Percentiles rank a stretch among this genome's conserved stretches.
phyloP scores from a whole-genome alignment of 2,888 invertebrate species.

The Metellina segmentata region DNA sequence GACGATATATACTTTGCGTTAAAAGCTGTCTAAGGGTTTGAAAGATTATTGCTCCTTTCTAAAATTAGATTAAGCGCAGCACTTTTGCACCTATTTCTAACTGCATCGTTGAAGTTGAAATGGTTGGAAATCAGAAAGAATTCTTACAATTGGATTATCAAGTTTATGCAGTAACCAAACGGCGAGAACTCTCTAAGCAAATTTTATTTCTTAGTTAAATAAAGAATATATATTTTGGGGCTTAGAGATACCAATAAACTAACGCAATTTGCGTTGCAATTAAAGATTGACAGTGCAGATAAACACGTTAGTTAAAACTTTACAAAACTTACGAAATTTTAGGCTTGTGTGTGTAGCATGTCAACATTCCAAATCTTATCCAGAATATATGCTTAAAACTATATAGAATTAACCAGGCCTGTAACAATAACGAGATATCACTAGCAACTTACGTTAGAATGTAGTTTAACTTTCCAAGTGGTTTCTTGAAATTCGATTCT shows the following conservation, averaged over 20 bases:
- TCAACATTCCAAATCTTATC: too few species aligned
- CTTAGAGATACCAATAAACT: background rate
- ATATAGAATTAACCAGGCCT: too few species aligned
- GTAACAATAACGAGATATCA: too few species aligned
- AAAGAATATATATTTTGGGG: background rate
- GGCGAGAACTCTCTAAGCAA: background rate
- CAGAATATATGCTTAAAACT: too few species aligned
- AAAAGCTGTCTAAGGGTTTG: background rate
- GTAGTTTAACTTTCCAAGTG: too few species aligned
- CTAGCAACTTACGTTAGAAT: too few species aligned
- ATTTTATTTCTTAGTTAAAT: slow-evolving; percentile 4
- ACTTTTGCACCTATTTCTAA: background rate
- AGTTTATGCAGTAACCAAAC: slow-evolving; percentile 4
- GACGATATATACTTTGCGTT: too few species aligned
- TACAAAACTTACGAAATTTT: too few species aligned
- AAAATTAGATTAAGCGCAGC: slow-evolving; percentile 20
- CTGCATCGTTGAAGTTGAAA: background rate
- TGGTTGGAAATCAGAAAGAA: background rate
- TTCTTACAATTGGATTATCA: slow-evolving; percentile 13
- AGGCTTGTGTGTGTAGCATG: too few species aligned
- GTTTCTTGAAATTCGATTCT: too few species aligned
- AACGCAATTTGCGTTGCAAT: slow-evolving; percentile 4
- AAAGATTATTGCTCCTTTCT: slow-evolving; percentile 4
- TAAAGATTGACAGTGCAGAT: background rate
- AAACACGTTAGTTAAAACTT: too few species aligned